Evolutionary conservation across 2,888 invertebrate species (phyloP), one percentile per base, ranked within the genome.

Genomic region (Rhamphomyia laevipes): DNA sequence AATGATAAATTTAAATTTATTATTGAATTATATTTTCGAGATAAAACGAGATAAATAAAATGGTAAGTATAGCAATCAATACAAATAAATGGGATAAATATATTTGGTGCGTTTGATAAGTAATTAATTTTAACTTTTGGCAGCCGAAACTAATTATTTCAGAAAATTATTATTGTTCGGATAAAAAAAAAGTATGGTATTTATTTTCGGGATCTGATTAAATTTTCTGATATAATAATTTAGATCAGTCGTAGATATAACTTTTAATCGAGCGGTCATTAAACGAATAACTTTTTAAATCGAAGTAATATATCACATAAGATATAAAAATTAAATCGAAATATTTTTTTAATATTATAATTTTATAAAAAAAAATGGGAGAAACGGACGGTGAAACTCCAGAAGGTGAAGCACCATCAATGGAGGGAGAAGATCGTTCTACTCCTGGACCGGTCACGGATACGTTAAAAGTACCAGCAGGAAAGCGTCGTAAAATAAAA

Each of bases 231-330:
- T 13, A 51, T 47, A 47, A 46, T 50, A 55, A 57, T 60, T 60
- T 59, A 56, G 60, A 60, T 63, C 65, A 70, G 70, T 70, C 66
- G 64, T 63, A 65, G 63, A 62, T 67, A 58, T 63, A 64, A 67
- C 64, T 64, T 67, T 63, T 62, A 60, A 63, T 61, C 66, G 68
- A 65, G 62, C 67, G 66, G 69, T 64, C 66, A 66, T 61, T 58
- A 63, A 56, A 60, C 63, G 61, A 59, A 46, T 38, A 55, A 53
- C 45, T 58, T 52, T 59, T 56, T 50, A 42, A 57, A 61, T 59
- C 64, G 65, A 62, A 61, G 58, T 59, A 6, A 43, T 23, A 27
- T n/a, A 41, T n/a, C 35, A n/a, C 13, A 40, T 11, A 37, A 37
- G 18, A 40, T 13, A 27, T 15, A 42, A 42, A 42, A n/a, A 42